phyloP scores from a whole-genome alignment of 2,797 vertebrate species.

The Trachops cirrhosus region DNA sequence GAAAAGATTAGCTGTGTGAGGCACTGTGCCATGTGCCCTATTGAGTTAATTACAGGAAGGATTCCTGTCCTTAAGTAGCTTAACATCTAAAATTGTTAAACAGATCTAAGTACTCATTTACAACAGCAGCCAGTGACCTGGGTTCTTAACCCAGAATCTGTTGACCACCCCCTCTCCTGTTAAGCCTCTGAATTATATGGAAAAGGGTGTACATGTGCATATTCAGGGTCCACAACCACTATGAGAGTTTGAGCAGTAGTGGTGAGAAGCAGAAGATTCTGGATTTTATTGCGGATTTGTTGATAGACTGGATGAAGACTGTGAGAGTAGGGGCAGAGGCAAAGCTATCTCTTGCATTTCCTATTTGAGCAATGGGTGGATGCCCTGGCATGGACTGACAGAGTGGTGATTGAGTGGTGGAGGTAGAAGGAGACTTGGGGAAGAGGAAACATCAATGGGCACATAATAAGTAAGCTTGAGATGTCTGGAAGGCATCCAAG shows the following conservation, averaged over 20 bases:
- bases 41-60: conserved; percentile 49
- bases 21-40: conserved; percentile 21
- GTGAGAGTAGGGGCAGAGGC: not conserved
- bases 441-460: not conserved
- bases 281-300: not conserved
- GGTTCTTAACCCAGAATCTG: conserved; percentile 26
- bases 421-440: not conserved
- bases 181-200: not conserved
- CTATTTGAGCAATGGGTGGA: not conserved
- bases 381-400: not conserved
- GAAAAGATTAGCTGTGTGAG: conserved; percentile 46
- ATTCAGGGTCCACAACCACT: not conserved
- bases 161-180: not conserved
- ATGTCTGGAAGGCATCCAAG: not conserved
- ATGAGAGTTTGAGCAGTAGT: not conserved
- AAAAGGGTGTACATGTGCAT: not conserved
- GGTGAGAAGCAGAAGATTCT: not conserved
- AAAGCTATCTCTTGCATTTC: not conserved
- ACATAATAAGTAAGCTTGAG: not conserved
- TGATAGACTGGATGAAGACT: not conserved
- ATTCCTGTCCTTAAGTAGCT: conserved; percentile 66
- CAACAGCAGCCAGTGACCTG: conserved; percentile 27
- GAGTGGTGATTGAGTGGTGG: not conserved
- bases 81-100: conserved; percentile 69
- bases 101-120: conserved; percentile 50